Base-by-base conservation (phyloP, 1,140 invertebrate genomes). In the Drosophila takahashii region DNA sequence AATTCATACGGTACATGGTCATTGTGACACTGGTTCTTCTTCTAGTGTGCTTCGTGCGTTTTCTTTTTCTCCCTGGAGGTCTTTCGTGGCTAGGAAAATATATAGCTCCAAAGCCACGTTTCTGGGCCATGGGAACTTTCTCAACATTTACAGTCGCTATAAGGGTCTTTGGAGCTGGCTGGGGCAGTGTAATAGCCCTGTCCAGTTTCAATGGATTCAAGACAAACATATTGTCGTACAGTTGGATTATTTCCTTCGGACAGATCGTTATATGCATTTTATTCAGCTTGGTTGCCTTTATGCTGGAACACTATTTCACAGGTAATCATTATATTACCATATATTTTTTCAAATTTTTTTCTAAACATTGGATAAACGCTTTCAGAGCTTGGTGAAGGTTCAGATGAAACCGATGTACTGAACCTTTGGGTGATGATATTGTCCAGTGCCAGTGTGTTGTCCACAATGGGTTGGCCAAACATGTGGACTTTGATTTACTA, bases 161-260 rank as follows among this genome's bases (percentile, higher is more conserved):
- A n/a, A n/a, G 83, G 7, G 71, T 97, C 0, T 95, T 98, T 1
- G 98, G 97, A 1, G 96, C 97, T 10, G 97, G 97, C 4, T 98
- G 98, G 94, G 98, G 98, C 54, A 97, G 97, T 22, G 95, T 98
- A 79, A 94, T 98, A 6, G 96, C 97, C 36, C 96, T 98, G 93
- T 96, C 97, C 11, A 98, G 97, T 91, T 98, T 97, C 81, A 98
- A 98, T 91, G 94, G 94, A 56, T 98, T 98, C 84, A 94, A 96
- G 77, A 98, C 98, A 76, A 96, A 98, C 45, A 81, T 92, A 5
- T 91, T 90, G 79, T 53, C 37, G 29, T 77, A 81, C n/a, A 90
- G 87, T 56, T 92, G 87, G 87, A 56, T 87, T 0, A 87, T 91
- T 32, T 66, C 72, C 47, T 62, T 92, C n/a, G 90, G 77, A 0